Base-by-base conservation (phyloP, 2,113 vertebrate species). In the Rhea americana region DNA sequence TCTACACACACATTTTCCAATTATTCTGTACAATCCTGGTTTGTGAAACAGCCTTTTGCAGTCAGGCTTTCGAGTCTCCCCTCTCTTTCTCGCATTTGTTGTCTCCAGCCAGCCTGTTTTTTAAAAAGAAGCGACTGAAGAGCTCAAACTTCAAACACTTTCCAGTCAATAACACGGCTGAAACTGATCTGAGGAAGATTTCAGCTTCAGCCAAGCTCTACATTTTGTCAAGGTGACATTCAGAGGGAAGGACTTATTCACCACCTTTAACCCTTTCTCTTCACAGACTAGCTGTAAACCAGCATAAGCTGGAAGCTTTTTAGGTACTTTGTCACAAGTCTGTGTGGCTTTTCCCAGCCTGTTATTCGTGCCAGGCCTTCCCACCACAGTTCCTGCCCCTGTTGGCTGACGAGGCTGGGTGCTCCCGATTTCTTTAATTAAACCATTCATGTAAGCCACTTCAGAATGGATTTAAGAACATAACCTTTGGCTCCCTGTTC, bases 401-500 rank as follows among this genome's bases (percentile, higher is more conserved):
- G 58, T 43, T 65, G 73, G 48, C 73, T 82, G 73, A 41, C 22
- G 15, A 71, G 76, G 37, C 50, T 55, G 50, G 53, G 58, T 82
- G 61, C 91, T 95, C 74, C 83, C 47, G 18, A 8, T 4, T 76
- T 55, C 62, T 93, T 86, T 79, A 89, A 86, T 58, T 45, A 72
- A 87, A 45, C 65, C 43, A 21, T 77, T 91, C 87, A 28, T 20
- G 11, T 67, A 48, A 56, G 66, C 70, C 48, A 68, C 73, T 35
- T 91, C 83, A 87, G 73, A 86, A 86, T 84, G 93, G 47, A 55
- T 88, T 92, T 79, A 90, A 86, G 91, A 90, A 87, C 67, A 80
- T n/a, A 82, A 94, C 86, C 71, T 94, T 82, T 93, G 85, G 87
- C 80, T 93, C 59, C 65, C 11, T 0, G 80, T 88, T 88, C 79